These are phyloP conservation scores for Selene dorsalis DNA, from an alignment of 2,797 vertebrate genomes.

Conservation along the genomic window DNA sequence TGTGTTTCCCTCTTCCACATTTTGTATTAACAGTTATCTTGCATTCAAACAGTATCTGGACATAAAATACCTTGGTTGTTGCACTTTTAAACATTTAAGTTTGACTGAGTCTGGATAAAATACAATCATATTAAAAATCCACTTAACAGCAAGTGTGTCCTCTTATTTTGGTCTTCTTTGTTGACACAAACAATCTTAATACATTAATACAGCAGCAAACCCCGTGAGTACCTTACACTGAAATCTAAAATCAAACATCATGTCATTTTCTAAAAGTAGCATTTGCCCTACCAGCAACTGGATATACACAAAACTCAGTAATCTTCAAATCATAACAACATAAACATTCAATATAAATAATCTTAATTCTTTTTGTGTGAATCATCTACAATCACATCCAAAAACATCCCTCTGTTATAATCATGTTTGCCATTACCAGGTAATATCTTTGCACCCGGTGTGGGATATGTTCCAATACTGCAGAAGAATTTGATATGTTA, in stretches of 20 bases:
- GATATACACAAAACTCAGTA: slow-evolving; percentile 18
- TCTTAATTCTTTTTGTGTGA: slow-evolving; percentile 21
- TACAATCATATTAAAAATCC: neutral
- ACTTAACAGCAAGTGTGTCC: neutral
- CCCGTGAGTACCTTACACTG: slow-evolving; percentile 21
- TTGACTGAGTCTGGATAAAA: neutral
- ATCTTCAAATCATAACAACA: slow-evolving; percentile 25
- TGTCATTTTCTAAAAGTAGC: slow-evolving; percentile 1
- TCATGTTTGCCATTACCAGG: neutral
- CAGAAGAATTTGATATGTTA: slow-evolving; percentile 4
- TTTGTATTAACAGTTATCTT: slow-evolving; percentile 2
- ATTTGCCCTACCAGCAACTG: neutral
- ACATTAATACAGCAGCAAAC: slow-evolving; percentile 34
- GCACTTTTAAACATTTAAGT: neutral
- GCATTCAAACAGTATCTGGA: neutral
- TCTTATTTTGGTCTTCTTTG: neutral
- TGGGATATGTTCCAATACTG: slow-evolving; percentile 48
- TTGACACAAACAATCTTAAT: neutral
- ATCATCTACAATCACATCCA: slow-evolving; percentile 23
- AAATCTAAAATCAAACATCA: slow-evolving; percentile 27
- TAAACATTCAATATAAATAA: slow-evolving; percentile 68
- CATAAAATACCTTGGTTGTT: neutral
- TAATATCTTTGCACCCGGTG: slow-evolving; percentile 8
- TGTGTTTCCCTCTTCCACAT: neutral
- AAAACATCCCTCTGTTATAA: slow-evolving; percentile 12